A percentile compares a stretch with the other conserved stretches of the same genome.
phyloP scores from a whole-genome alignment of 1,140 invertebrate species.

The Aphidius ervi region DNA sequence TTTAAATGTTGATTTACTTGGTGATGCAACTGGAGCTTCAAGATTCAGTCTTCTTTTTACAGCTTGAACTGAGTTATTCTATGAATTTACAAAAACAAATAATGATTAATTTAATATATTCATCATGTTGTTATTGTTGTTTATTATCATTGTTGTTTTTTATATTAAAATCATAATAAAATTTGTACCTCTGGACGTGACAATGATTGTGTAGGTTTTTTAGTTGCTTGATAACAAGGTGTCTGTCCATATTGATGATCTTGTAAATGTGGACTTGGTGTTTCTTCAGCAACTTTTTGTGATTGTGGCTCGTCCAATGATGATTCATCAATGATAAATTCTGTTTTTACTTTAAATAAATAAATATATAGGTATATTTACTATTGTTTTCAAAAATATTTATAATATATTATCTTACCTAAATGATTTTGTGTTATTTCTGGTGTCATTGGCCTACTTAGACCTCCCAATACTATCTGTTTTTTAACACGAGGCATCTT shows the following conservation, averaged over 20 bases:
- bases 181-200: conserved; percentile 48
- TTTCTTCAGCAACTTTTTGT: conserved; percentile 49
- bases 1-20: conserved; percentile 56
- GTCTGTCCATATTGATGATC: conserved; percentile 82
- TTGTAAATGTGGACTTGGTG: conserved; percentile 70
- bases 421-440: conserved; percentile 51
- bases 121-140: background rate
- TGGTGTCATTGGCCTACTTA: conserved; percentile 50
- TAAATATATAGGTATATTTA: background rate
- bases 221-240: conserved; percentile 68
- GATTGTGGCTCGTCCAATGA: conserved; percentile 46
- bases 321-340: conserved; percentile 45
- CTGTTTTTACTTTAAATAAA: conserved; percentile 43
- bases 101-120: conserved; percentile 9
- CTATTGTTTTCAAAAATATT: background rate
- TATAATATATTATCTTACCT: conserved; percentile 33
- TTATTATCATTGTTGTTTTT: too few species aligned
- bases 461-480: conserved; percentile 51
- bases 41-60: conserved; percentile 78
- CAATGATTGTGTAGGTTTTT: conserved; percentile 51
- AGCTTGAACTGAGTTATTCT: conserved; percentile 56
- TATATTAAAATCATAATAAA: conserved; percentile 23
- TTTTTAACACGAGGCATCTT: conserved; percentile 51
- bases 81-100: conserved; percentile 1
- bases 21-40: conserved; percentile 52